phyloP scores from a whole-genome alignment of 2,113 vertebrate genomes.

The Chascanopsetta lugubris region DNA sequence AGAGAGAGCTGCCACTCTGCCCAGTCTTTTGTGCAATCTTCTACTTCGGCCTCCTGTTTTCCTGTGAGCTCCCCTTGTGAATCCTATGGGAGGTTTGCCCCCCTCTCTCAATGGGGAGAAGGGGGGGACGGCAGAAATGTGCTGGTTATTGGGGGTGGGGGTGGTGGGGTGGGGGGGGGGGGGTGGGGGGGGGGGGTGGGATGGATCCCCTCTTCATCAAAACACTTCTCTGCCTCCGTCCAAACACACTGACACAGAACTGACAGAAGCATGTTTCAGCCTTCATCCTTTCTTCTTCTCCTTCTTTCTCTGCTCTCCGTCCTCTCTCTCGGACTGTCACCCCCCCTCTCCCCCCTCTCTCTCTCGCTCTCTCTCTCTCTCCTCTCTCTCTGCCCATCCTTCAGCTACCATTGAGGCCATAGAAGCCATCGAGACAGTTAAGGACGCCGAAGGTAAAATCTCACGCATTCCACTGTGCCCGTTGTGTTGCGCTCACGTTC shows the following conservation, averaged over 20 bases:
- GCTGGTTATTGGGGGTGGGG: no score
- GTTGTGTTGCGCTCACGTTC: slow-evolving; percentile 13
- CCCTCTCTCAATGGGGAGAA: no score
- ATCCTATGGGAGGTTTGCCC: no score
- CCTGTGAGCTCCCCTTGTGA: no score
- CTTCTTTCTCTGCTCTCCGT: slow-evolving; percentile 50
- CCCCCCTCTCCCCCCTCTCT: slow-evolving; percentile 42
- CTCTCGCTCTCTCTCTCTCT: slow-evolving; percentile 41
- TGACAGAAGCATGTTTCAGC: slow-evolving; percentile 77
- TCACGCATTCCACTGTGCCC: slow-evolving; percentile 65
- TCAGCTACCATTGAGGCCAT: slow-evolving; percentile 84
- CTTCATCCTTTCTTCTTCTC: slow-evolving; percentile 61
- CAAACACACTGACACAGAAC: slow-evolving; percentile 26
- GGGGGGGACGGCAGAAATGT: not conserved
- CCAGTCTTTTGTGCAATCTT: no score
- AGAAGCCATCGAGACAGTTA: slow-evolving; percentile 83
- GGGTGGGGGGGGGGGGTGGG: no score
- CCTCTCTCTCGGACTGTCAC: slow-evolving; percentile 50
- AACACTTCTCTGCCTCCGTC: slow-evolving; percentile 14
- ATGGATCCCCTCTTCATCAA: not conserved
- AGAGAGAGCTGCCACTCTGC: no score
- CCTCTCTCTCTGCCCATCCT: slow-evolving; percentile 65
- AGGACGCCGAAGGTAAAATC: slow-evolving; percentile 81
- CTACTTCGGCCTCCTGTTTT: no score
- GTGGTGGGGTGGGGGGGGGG: not conserved